Base-by-base conservation (phyloP, 2,113 vertebrate species). In the Mastomys coucha region DNA sequence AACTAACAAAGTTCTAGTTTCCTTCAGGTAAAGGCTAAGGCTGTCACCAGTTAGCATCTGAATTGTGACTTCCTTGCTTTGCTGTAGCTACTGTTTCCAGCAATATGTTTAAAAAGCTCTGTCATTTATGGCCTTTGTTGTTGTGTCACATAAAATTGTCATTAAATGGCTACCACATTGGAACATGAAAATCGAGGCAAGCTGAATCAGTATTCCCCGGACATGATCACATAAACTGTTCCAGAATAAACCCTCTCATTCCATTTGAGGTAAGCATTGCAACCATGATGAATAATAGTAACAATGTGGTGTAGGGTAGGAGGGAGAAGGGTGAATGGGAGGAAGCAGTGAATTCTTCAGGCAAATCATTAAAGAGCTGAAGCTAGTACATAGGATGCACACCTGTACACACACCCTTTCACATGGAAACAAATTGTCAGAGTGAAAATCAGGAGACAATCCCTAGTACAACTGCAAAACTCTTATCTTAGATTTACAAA, bases 391-490 rank as follows among this genome's bases (percentile, higher is more conserved):
- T 31, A 63, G 26, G 2, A 56, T n/a, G 17, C 36, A 4, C 33
- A 73, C 16, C 58, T 36, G 60, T 13, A 12, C 3, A 70, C 2
- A 31, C 1, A 94, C 2, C 0, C 12, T 92, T 82, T 67, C 28
- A 45, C 67, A 84, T 75, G 39, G 86, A 95, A 95, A 89, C 1
- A 49, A 10, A 69, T 0, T 49, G 2, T 11, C 20, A 9, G 7
- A 11, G 0, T 1, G 9, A 24, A 19, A 7, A 1, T 33, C 19
- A 19, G 39, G 19, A 84, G 4, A 4, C 31, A 22, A 17, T 39
- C 10, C 33, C 8, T 88, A 36, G 12, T 2, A 6, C 5, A 49
- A 3, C 49, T 39, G 5, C 20, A 67, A 89, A 65, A 28, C 22
- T 85, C 88, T 81, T 87, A n/a, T 51, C 65, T 51, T 72, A 91